A percentile compares a stretch with the other conserved stretches of the same genome.
Evolutionary conservation across 1,140 invertebrate genomes (phyloP).

Genomic region (Drosophila pruinosa): DNA sequence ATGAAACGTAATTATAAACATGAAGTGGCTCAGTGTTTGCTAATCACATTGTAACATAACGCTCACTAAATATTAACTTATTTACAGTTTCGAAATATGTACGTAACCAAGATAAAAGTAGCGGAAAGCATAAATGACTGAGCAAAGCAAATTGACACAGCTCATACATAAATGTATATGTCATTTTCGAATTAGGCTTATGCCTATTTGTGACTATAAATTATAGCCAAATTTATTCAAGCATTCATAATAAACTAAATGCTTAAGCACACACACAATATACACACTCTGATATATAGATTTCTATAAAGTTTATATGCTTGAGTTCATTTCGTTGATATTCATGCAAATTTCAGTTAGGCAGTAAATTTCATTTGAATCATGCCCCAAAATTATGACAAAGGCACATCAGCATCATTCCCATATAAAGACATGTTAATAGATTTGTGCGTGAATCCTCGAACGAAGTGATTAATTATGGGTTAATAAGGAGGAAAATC

Average conservation of each 20-base stretch:
- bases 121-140: constrained; percentile 40
- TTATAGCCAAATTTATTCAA: constrained; percentile 66
- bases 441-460: constrained; percentile 27
- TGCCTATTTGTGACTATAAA: constrained; percentile 43
- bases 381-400: constrained; percentile 25
- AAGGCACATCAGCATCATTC: constrained; percentile 8
- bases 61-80: constrained; percentile 24
- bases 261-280: constrained; percentile 5
- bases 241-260: constrained; percentile 59
- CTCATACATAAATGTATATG: constrained; percentile 22
- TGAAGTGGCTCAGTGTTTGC: constrained; percentile 6
- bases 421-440: constrained; percentile 39
- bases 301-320: constrained; percentile 27
- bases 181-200: constrained; percentile 52
- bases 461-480: constrained; percentile 67
- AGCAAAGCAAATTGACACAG: constrained; percentile 44
- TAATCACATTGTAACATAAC: constrained; percentile 22
- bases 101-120: constrained; percentile 29
- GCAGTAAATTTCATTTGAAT: constrained; percentile 60
- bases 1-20: constrained; percentile 33
- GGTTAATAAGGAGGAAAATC: constrained; percentile 68
- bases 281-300: not conserved
- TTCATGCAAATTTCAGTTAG: constrained; percentile 56
- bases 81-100: constrained; percentile 7
- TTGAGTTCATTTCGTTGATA: constrained; percentile 48